phyloP scores from a whole-genome alignment of 2,797 vertebrate species.

The Anguilla marmorata region DNA sequence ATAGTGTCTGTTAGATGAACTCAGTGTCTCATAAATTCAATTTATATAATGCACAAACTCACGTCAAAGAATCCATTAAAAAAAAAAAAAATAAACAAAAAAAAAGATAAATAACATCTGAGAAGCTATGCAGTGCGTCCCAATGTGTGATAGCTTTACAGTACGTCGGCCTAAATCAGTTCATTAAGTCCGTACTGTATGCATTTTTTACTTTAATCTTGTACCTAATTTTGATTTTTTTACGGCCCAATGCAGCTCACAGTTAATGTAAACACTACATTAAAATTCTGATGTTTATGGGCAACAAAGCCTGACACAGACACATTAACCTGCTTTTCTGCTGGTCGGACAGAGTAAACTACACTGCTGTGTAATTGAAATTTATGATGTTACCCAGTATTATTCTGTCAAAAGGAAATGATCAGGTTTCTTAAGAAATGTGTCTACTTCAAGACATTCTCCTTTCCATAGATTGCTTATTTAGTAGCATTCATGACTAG shows the following conservation, averaged over 20 bases:
- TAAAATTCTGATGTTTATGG: neutral
- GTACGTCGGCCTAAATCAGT: neutral
- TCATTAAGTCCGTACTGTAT: neutral
- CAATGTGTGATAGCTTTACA: neutral
- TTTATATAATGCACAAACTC: no score
- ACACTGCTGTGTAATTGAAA: neutral
- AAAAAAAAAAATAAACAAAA: no score
- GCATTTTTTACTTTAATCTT: neutral
- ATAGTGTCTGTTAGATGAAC: neutral
- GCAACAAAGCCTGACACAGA: neutral
- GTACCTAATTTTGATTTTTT: neutral
- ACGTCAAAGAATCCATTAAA: no score
- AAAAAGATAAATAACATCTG: neutral
- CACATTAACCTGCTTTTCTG: neutral
- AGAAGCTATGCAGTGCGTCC: neutral
- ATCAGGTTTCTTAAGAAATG: neutral
- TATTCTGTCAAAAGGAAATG: neutral
- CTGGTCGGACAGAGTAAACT: neutral
- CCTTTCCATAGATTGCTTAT: neutral
- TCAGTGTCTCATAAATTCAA: no score
- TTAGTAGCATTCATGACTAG: no score
- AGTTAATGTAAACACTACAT: neutral
- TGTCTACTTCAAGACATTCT: neutral
- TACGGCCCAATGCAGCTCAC: neutral
- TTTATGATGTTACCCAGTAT: neutral